These are phyloP conservation scores for Pangasius larnaudii DNA, from an alignment of 2,797 vertebrate species.

Conservation along the genomic window DNA sequence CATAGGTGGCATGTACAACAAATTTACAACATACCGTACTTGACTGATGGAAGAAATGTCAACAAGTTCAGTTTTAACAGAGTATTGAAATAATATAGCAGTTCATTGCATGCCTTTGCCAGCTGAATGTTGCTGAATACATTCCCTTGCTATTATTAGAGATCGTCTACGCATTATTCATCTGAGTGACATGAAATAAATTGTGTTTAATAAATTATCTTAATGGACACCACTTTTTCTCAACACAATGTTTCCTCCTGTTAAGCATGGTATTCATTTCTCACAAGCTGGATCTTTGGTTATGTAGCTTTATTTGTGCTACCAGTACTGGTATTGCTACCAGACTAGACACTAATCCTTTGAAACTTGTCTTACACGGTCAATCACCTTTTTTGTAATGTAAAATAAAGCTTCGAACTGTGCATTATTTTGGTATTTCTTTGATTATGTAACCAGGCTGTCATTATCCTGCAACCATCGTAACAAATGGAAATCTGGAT, in stretches of 20 bases:
- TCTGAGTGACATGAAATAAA: conserved; percentile 79
- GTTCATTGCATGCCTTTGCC: background rate
- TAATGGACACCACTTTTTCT: conserved; percentile 84
- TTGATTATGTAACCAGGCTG: conserved; percentile 8
- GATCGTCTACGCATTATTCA: conserved; percentile 72
- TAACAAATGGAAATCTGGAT: conserved; percentile 24
- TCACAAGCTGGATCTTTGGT: conserved; percentile 42
- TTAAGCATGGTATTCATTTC: conserved; percentile 83
- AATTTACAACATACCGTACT: background rate
- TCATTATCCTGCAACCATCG: conserved; percentile 29
- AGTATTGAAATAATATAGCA: conserved; percentile 22
- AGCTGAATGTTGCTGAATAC: conserved; percentile 20
- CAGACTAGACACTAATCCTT: background rate
- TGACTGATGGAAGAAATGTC: conserved; percentile 14
- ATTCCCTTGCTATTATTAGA: conserved; percentile 25
- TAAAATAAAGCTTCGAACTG: background rate
- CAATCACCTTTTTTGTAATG: background rate
- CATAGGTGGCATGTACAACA: background rate
- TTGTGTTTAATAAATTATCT: conserved; percentile 83
- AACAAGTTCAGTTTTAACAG: conserved; percentile 3
- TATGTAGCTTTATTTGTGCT: conserved; percentile 7
- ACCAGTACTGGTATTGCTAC: background rate
- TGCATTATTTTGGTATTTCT: background rate
- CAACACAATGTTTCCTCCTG: conserved; percentile 76
- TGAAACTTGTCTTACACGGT: background rate